A percentile compares a stretch with the other conserved stretches of the same genome.
Conservation (phyloP, 2,888 invertebrate genomes). For the Rhagium mordax region DNA sequence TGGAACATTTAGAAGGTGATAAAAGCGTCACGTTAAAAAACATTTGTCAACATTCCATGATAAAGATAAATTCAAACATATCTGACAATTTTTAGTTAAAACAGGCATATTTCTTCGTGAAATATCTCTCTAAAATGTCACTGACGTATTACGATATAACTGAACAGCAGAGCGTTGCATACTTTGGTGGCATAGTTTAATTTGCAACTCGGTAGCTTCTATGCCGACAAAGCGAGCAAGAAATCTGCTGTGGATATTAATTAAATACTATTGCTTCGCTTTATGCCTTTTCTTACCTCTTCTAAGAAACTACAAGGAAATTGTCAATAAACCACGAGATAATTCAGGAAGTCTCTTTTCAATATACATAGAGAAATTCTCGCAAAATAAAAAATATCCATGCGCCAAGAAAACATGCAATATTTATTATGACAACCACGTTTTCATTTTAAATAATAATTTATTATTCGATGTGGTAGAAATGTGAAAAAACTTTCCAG, state of each 20-base stretch:
- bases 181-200: slow-evolving; percentile 70
- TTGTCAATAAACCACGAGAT: slow-evolving; percentile 40
- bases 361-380: neutral
- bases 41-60: slow-evolving; percentile 63
- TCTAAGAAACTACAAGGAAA: slow-evolving; percentile 33
- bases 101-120: slow-evolving; percentile 59
- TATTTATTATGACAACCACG: neutral
- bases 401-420: neutral
- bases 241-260: slow-evolving; percentile 63
- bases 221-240: slow-evolving; percentile 67
- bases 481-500: too few relatives aligned
- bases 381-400: neutral
- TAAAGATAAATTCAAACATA: slow-evolving; percentile 61
- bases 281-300: slow-evolving; percentile 37
- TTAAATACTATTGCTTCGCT: slow-evolving; percentile 57
- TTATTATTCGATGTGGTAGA: neutral
- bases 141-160: slow-evolving; percentile 68
- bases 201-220: slow-evolving; percentile 64
- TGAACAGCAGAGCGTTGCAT: slow-evolving; percentile 65
- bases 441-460: neutral
- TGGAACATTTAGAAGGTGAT: slow-evolving; percentile 56
- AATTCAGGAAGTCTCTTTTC: slow-evolving; percentile 26
- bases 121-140: slow-evolving; percentile 67
- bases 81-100: slow-evolving; percentile 62
- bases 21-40: slow-evolving; percentile 58